Evolutionary conservation across 2,113 vertebrate genomes (phyloP).

Genomic region (Illadopsis cleaveri): DNA sequence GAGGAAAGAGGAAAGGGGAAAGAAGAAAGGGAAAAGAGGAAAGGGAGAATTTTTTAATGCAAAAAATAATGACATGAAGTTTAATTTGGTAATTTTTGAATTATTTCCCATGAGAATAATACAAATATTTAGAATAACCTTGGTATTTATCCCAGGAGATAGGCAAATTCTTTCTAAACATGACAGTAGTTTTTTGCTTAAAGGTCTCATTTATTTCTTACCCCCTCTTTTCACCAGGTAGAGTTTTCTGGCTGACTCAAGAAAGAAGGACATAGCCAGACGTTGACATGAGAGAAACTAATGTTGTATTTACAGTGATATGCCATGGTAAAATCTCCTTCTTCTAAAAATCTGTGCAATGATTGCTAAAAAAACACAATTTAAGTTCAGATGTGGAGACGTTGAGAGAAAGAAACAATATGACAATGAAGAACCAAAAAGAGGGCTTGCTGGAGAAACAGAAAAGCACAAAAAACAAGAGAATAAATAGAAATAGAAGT

Average conservation of each 20-base stretch:
- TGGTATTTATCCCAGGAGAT: background rate
- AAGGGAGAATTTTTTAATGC: background rate
- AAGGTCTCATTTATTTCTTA: background rate
- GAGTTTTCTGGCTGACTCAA: background rate
- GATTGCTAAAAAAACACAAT: background rate
- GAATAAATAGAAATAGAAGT: background rate
- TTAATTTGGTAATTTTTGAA: background rate
- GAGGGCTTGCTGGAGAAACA: background rate
- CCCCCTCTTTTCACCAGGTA: background rate
- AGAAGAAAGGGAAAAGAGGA: rapidly evolving
- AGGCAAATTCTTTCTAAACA: background rate
- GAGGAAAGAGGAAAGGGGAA: rapidly evolving
- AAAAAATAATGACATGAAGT: background rate
- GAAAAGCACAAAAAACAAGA: background rate
- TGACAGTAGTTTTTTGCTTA: background rate
- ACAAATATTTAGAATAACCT: background rate
- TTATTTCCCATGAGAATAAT: background rate
- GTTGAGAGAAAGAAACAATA: background rate
- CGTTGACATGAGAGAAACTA: background rate
- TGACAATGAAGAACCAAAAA: background rate
- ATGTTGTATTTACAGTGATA: background rate
- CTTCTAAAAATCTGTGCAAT: background rate
- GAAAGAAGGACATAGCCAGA: background rate
- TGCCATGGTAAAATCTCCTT: background rate
- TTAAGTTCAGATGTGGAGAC: background rate